A percentile compares a stretch with the other conserved stretches of the same genome.
Conservation (phyloP, 2,797 vertebrate genomes). For the Cirrhinus mrigala region DNA sequence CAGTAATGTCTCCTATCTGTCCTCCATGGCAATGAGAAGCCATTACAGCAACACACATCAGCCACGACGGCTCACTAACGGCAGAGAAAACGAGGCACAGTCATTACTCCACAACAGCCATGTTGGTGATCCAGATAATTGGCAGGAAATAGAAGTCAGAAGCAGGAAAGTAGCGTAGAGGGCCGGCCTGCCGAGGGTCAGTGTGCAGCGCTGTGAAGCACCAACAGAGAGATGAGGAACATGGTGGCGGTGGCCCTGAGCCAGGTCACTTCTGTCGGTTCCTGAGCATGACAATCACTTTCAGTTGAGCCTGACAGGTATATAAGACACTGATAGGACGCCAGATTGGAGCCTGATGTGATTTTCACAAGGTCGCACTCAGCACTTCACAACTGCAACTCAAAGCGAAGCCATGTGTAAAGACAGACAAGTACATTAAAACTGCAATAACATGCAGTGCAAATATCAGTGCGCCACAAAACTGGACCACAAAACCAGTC, state of each 20-base stretch:
- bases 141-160: slow-evolving; percentile 68
- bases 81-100: slow-evolving; percentile 56
- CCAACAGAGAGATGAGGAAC: slow-evolving; percentile 8
- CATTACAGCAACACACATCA: slow-evolving; percentile 65
- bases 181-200: neutral
- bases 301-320: slow-evolving; percentile 28
- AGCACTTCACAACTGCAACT: slow-evolving; percentile 3
- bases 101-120: slow-evolving; percentile 67
- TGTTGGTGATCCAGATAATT: slow-evolving; percentile 75
- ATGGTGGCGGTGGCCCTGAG: slow-evolving; percentile 50
- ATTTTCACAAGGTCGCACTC: slow-evolving; percentile 27
- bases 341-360: slow-evolving; percentile 9
- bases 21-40: slow-evolving; percentile 61
- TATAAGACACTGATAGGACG: neutral
- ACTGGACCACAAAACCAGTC: no score
- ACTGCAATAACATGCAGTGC: neutral
- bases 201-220: neutral
- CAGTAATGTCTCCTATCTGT: slow-evolving; percentile 54
- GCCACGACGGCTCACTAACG: slow-evolving; percentile 60
- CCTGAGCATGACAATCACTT: slow-evolving; percentile 46
- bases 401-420: neutral
- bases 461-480: neutral
- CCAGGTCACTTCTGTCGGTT: slow-evolving; percentile 44
- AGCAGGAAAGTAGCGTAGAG: slow-evolving; percentile 39
- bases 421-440: neutral